Evolutionary conservation across 2,888 invertebrate genomes (phyloP).

Genomic region (Trisateles emortualis): DNA sequence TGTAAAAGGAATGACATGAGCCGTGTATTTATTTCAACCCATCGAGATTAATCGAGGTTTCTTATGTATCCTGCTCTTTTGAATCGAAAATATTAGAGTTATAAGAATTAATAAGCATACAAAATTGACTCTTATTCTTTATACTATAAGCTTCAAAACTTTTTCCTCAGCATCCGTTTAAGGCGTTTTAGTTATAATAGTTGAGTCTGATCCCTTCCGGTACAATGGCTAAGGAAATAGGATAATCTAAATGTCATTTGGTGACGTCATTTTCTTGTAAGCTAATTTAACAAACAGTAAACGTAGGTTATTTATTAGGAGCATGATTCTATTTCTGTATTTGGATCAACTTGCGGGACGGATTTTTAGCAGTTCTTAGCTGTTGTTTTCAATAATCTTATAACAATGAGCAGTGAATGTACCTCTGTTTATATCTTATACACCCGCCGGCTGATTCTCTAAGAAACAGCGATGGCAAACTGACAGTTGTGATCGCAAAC

Average conservation of each 20-base stretch:
- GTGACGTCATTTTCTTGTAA: conserved; percentile 29
- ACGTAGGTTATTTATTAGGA: conserved; percentile 4
- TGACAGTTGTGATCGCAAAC: too few relatives aligned
- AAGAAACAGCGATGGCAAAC: too few relatives aligned
- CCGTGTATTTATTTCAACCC: conserved; percentile 1
- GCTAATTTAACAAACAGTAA: conserved; percentile 19
- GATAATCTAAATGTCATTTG: conserved; percentile 33
- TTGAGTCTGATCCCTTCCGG: conserved; percentile 48
- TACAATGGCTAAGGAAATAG: conserved; percentile 44
- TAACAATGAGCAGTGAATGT: too few relatives aligned
- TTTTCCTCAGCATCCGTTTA: neutral
- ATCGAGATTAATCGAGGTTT: conserved; percentile 11
- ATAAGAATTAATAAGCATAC: neutral
- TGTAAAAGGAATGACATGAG: conserved; percentile 11
- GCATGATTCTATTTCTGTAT: neutral
- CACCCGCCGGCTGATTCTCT: too few relatives aligned
- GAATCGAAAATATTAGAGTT: neutral
- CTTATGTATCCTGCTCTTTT: neutral
- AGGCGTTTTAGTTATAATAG: conserved; percentile 16
- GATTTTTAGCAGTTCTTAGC: too few relatives aligned
- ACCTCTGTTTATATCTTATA: too few relatives aligned
- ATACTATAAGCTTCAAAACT: neutral
- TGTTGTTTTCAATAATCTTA: too few relatives aligned
- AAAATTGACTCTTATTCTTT: conserved; percentile 1
- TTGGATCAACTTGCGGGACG: too few relatives aligned